A percentile compares a stretch with the other conserved stretches of the same genome.
Conservation (phyloP, 2,888 invertebrate species). For the Argyresthia albistria region DNA sequence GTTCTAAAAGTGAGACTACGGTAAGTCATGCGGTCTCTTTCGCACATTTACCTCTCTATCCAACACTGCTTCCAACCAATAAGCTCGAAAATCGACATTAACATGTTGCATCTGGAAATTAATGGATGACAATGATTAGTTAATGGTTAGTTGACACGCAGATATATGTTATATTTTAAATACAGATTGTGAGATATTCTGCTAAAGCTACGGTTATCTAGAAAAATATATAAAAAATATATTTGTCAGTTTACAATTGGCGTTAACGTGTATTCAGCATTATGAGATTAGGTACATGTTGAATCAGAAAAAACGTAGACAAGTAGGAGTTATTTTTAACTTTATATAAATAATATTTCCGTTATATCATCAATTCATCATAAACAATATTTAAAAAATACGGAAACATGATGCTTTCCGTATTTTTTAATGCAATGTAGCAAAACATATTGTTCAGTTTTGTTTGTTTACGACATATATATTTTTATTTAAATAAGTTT, state of each 20-base stretch:
- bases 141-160: slow-evolving; percentile 22
- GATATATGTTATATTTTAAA: not conserved
- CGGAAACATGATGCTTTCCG: no score
- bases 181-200: not conserved
- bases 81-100: slow-evolving; percentile 72
- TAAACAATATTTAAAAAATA: no score
- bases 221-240: not conserved
- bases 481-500: no score
- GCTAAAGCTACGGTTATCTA: not conserved
- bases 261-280: not conserved
- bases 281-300: no score
- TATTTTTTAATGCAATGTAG: no score
- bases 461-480: no score
- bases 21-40: slow-evolving; percentile 49
- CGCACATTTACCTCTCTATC: slow-evolving; percentile 75
- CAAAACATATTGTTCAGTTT: no score
- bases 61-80: slow-evolving; percentile 74
- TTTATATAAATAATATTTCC: no score
- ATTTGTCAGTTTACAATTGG: not conserved
- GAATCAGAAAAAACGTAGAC: no score
- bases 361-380: no score
- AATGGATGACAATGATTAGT: slow-evolving; percentile 31
- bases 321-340: no score
- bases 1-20: not conserved
- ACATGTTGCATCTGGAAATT: slow-evolving; percentile 71